Evolutionary conservation across 2,888 invertebrate genomes (phyloP), one percentile per base, ranked within the genome.

Genomic region (Callyntrura guangdongensis): DNA sequence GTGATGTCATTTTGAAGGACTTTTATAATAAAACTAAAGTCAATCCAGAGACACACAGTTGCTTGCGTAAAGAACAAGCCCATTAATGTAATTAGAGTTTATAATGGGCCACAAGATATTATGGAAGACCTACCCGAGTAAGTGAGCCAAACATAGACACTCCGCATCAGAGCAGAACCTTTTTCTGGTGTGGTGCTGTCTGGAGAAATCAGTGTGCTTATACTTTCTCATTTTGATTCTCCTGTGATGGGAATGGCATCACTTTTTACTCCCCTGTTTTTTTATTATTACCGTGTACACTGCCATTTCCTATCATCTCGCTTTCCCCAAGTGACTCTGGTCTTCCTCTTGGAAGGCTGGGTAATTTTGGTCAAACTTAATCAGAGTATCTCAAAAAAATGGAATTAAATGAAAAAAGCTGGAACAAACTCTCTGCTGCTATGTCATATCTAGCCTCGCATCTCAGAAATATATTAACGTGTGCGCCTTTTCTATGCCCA

Each of bases 1-100:
- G 27, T 67, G 85, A 89, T 85, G 89, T 83, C 85, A 85, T 79
- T 89, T 84, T 89, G 81, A 90, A 90, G 64, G 85, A 81, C 79
- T 90, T 85, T 90, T 85, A 86, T 86, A 90, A 90, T 90, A 90
- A 82, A 90, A 85, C 81, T 90, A 86, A 90, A 90, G 90, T 90
- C 90, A 90, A 90, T 90, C 81, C 90, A 90, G 64, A 79, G 59
- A 36, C 59, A 45, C n/a, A n/a, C 36, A 14, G 84, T 77, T 90
- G 61, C 79, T 69, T 82, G 77, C 81, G 86, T 47, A 72, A 79
- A 85, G 86, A 86, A 90, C 86, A 86, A 79, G 82, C 86, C 89
- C 90, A 90, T 90, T 90, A 90, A 90, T 90, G 90, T 90, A 90
- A 90, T 90, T 90, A 90, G 90, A 90, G 90, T 90, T 90, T 90